Conservation (phyloP, 2,797 vertebrate genomes). For the Halcyon chelicuti region DNA sequence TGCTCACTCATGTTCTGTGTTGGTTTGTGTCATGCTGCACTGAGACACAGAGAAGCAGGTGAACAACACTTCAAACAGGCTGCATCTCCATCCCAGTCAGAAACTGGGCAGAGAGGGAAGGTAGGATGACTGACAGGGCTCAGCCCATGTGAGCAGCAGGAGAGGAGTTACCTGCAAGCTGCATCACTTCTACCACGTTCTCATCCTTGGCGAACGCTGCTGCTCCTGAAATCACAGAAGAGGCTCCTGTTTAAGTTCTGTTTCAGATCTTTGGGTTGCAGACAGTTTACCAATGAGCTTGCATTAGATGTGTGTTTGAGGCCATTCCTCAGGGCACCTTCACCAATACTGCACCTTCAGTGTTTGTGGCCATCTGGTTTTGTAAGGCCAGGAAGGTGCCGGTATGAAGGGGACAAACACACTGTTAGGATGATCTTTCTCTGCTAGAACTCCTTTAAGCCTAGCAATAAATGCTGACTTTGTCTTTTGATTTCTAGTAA, state of each 20-base stretch:
- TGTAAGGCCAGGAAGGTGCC: background rate
- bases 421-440: background rate
- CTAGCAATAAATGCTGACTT: background rate
- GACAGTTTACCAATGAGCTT: background rate
- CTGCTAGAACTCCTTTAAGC: background rate
- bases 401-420: background rate
- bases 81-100: background rate
- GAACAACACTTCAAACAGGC: background rate
- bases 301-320: background rate
- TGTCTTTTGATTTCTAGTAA: background rate
- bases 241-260: background rate
- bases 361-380: background rate
- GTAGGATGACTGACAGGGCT: background rate
- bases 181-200: background rate
- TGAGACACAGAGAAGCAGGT: background rate
- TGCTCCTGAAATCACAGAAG: constrained; percentile 62
- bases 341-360: background rate
- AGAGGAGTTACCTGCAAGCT: constrained; percentile 42
- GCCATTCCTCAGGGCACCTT: background rate
- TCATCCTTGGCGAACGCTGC: constrained; percentile 16
- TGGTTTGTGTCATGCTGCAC: background rate
- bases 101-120: background rate
- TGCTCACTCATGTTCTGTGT: background rate
- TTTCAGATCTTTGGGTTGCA: background rate
- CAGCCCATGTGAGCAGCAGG: background rate